Evolutionary conservation across 23 tunicate species (phyloP), one percentile per base, ranked within the genome.

Genomic region (Styela clava): DNA sequence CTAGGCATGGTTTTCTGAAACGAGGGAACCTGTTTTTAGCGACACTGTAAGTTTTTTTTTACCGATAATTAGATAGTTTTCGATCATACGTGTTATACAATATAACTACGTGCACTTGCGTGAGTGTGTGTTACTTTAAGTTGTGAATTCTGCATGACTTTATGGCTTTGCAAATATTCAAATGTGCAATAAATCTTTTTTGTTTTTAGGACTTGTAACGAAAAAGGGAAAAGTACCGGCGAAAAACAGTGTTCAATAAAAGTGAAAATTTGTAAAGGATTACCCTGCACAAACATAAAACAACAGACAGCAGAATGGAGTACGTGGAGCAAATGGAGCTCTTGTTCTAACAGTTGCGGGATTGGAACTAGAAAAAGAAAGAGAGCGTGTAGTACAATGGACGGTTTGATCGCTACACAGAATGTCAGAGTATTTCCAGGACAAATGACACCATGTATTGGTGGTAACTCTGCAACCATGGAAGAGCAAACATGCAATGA

Each of bases 341-440:
- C 32, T 12, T 71, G 77, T 16, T 30, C 77, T 3, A 71, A 71
- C 77, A 33, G 34, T 21, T 71, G 77, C 35, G 77, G 77, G 23
- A 71, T 21, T 3, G 77, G 77, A 21, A 32, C 34, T 5, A 33
- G 77, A 27, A 71, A n/a, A 71, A 33, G 77, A 22, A 71, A 71
- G 37, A 26, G 77, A 29, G 32, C 77, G 7, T 71, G 77, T 32
- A 30, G 32, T 7, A 16, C 77, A 27, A 34, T 34, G 35, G 34
- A 71, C 29, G 77, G 34, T 5, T 29, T 71, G 20, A 28, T 71
- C 77, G 77, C 77, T 5, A 26, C 77, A 71, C 56, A 44, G 56
- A 44, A 44, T 44, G 56, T 44, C 9, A 44, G 56, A 44, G 31
- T 65, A 7, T 3, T 65, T 24, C 23, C 77, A 71, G 34, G 35